These are phyloP conservation scores for Podocnemis expansa DNA, from an alignment of 2,113 vertebrate genomes.

Conservation along the genomic window DNA sequence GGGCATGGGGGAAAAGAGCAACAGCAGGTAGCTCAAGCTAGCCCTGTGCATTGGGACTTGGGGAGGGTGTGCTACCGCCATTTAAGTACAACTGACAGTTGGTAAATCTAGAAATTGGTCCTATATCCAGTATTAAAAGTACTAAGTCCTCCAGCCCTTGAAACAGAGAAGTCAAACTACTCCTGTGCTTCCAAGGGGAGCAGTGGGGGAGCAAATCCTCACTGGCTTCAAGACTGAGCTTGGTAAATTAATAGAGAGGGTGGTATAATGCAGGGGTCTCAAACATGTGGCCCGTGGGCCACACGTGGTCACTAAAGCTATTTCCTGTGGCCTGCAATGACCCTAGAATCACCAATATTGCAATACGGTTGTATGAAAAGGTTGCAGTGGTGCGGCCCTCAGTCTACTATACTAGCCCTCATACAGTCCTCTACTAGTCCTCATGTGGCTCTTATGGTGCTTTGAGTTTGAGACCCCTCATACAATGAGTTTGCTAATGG, in stretches of 20 bases:
- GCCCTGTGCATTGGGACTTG: neutral
- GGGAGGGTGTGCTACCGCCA: neutral
- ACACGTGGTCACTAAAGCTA: no score
- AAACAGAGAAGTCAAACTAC: neutral
- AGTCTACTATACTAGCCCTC: no score
- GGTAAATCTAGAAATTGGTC: neutral
- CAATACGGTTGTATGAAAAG: no score
- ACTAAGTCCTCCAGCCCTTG: neutral
- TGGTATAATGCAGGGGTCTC: no score
- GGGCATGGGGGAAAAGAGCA: neutral
- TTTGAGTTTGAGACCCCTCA: no score
- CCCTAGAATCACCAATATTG: no score
- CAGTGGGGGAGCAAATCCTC: neutral
- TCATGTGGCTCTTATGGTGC: no score
- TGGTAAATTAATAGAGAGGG: neutral
- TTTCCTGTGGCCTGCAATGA: no score
- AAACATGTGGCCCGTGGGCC: no score
- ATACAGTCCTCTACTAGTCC: no score
- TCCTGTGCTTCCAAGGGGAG: neutral
- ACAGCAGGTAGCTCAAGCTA: neutral
- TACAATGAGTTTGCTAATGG: neutral
- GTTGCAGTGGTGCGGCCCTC: no score
- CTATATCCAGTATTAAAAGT: neutral
- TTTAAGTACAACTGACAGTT: neutral
- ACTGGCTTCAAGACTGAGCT: neutral